Evolutionary conservation across 2,797 vertebrate genomes (phyloP).

Genomic region (Diceros bicornis): DNA sequence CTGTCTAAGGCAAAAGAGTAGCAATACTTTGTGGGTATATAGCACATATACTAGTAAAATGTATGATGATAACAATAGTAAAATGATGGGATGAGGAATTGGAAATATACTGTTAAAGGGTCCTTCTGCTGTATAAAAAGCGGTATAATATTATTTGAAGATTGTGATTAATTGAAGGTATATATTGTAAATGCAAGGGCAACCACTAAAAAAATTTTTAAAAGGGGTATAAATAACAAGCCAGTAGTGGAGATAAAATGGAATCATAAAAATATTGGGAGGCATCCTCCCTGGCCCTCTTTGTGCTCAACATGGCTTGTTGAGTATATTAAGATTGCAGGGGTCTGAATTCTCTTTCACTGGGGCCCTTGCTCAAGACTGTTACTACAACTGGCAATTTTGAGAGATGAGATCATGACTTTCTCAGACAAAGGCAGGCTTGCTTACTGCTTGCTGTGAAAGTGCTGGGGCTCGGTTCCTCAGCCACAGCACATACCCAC

Average conservation of each 20-base stretch:
- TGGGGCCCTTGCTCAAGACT: background rate
- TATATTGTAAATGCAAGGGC: background rate
- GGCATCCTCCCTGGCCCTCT: background rate
- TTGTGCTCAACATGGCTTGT: background rate
- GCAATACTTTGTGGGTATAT: background rate
- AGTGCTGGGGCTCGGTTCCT: background rate
- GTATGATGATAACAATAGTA: background rate
- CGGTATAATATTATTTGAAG: constrained; percentile 10
- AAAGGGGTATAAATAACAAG: background rate
- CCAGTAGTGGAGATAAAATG: background rate
- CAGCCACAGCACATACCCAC: background rate
- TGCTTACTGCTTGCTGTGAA: background rate
- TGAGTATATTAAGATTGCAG: background rate
- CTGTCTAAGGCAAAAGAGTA: background rate
- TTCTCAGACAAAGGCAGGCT: constrained; percentile 14
- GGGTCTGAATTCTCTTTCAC: background rate
- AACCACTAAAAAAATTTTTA: background rate
- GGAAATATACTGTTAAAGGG: background rate
- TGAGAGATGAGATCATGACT: background rate
- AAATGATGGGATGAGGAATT: constrained; percentile 9
- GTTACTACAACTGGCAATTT: background rate
- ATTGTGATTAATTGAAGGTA: background rate
- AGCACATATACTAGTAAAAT: constrained; percentile 26
- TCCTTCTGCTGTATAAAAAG: background rate
- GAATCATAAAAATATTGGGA: background rate